Evolutionary conservation across 1,140 invertebrate species (phyloP).

Genomic region (Drosophila micromelanica): DNA sequence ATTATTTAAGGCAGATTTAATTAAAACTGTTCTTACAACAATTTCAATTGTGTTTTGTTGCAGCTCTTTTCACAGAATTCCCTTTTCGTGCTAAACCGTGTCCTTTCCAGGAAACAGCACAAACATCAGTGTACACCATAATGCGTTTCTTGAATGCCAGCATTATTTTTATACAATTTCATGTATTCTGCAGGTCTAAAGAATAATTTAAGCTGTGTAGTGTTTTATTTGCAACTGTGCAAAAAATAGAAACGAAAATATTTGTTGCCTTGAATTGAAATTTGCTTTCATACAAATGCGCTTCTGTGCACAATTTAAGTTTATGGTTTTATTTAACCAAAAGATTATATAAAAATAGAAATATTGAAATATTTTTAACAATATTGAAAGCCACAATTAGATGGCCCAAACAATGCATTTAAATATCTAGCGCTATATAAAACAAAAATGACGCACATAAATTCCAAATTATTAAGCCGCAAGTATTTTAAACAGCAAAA

Average conservation of each 20-base stretch:
- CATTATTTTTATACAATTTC: conserved; percentile 20
- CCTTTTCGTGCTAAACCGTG: conserved; percentile 10
- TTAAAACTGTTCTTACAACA: conserved; percentile 12
- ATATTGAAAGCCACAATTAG: conserved; percentile 29
- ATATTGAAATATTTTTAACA: conserved; percentile 27
- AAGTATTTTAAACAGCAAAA: conserved; percentile 43
- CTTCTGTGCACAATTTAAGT: background rate
- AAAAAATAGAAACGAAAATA: background rate
- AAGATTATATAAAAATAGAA: background rate
- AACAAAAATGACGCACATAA: conserved; percentile 60
- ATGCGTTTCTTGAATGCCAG: background rate
- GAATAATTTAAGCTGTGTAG: conserved; percentile 25
- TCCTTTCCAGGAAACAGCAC: conserved; percentile 15
- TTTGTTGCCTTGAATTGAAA: conserved; percentile 12
- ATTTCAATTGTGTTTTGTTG: conserved; percentile 22
- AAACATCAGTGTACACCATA: background rate
- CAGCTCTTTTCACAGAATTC: background rate
- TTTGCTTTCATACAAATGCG: conserved; percentile 8
- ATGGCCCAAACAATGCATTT: conserved; percentile 52
- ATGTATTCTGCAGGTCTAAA: conserved; percentile 4
- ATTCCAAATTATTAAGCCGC: conserved; percentile 74
- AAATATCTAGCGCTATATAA: conserved; percentile 29
- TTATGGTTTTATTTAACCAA: background rate
- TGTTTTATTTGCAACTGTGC: no score
- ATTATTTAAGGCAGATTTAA: conserved; percentile 11